Evolutionary conservation across 92 coral and sea anemone species (phyloP), one percentile per base, ranked within the genome.

Genomic region (Paragorgia papillata): DNA sequence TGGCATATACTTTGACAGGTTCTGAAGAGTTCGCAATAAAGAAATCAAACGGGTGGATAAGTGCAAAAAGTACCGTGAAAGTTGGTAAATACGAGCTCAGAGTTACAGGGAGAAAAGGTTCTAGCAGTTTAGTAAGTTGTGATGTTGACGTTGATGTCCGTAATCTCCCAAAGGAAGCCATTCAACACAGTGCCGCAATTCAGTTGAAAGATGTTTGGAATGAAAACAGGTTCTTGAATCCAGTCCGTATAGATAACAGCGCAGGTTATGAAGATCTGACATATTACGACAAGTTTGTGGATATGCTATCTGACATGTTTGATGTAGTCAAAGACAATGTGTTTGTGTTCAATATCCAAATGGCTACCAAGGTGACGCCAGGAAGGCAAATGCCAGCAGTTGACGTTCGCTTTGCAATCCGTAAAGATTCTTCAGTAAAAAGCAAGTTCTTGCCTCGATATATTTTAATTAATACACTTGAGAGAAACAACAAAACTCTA

Each of bases 291-390:
- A 35, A 33, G 2, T 71, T 85, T 41, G 83, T 79, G 31, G 3
- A 25, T 1, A 73, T 40, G 75, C 27, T 94, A 8, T 64, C 84
- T n/a, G 14, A 27, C 14, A 44, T 79, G 56, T 81, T 91, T 29
- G 83, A 63, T n/a, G 87, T 84, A 17, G 25, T 71, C 15, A 18
- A 24, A 4, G 69, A 37, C 22, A 37, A 43, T 20, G 83, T 88
- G 9, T 76, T 84, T 64, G 73, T 91, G 57, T 94, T 88, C 75
- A 94, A 97, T 74, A 63, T 94, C 56, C 97, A 94, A 79, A 85
- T 44, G 43, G 78, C 94, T 1, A 57, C 73, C 31, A 79, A 20
- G 32, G 41, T 75, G 25, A 17, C 29, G 30, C 78, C 78, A 32
- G 64, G 65, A 1, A 54, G 51, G 20, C 50, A 54, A 20, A 19